phyloP scores from a whole-genome alignment of 2,797 vertebrate genomes.

The Scleropages formosus region DNA sequence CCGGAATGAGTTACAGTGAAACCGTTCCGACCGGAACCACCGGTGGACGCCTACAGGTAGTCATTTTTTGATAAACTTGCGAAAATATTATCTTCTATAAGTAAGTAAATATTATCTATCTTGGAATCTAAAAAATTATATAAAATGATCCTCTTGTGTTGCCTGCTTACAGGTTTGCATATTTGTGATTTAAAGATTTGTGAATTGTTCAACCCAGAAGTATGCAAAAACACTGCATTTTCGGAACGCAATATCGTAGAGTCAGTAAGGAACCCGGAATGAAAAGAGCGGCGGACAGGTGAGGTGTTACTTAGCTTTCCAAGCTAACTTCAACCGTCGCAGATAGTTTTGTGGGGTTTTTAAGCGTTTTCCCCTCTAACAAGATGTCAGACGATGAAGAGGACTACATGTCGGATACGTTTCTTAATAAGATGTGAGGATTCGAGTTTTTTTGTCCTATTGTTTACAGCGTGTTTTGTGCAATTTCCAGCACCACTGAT shows the following conservation, averaged over 20 bases:
- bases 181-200: no score
- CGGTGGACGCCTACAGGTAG: no score
- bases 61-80: not conserved
- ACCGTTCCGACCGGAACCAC: constrained; percentile 48
- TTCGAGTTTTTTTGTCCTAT: not conserved
- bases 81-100: not conserved
- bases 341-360: not conserved
- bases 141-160: not conserved
- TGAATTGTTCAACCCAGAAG: not conserved
- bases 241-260: constrained; percentile 11
- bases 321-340: no score
- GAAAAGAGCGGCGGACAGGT: constrained; percentile 1
- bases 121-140: not conserved
- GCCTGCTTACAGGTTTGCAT: no score
- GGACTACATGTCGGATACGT: constrained; percentile 93
- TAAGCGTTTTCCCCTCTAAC: not conserved
- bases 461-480: not conserved
- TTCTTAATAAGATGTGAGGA: constrained; percentile 71
- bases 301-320: not conserved
- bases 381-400: constrained; percentile 76
- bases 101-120: no score
- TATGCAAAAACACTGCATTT: constrained; percentile 2
- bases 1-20: constrained; percentile 46
- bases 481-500: no score
- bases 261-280: not conserved